These are phyloP conservation scores for Hypocryptadius cinnamomeus DNA, from an alignment of 2,113 vertebrate genomes.

Conservation along the genomic window DNA sequence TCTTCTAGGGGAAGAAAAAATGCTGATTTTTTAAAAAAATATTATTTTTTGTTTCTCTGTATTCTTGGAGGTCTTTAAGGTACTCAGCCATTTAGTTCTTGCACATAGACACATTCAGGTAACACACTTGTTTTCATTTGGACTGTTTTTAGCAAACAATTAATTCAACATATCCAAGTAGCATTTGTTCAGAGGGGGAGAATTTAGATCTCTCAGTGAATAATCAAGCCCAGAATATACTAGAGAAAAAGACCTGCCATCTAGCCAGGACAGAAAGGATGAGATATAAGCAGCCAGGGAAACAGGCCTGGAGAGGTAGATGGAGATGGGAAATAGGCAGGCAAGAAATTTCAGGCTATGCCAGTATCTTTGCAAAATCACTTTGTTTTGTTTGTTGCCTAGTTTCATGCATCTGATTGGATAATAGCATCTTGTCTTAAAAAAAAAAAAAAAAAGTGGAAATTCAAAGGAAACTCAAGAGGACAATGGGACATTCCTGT, in stretches of 20 bases:
- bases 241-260: background rate
- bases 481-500: background rate
- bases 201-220: background rate
- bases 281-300: background rate
- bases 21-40: too few relatives aligned
- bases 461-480: background rate
- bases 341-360: background rate
- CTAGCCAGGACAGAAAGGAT: background rate
- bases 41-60: background rate
- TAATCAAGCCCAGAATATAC: background rate
- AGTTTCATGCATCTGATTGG: background rate
- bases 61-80: background rate
- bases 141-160: background rate
- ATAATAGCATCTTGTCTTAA: background rate
- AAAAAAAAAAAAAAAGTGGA: background rate
- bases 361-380: background rate
- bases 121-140: background rate
- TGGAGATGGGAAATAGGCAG: background rate
- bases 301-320: background rate
- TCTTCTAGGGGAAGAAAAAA: background rate
- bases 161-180: background rate
- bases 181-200: background rate
- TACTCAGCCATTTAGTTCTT: background rate
- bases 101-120: background rate
- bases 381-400: background rate